A percentile compares a stretch with the other conserved stretches of the same genome.
These are phyloP conservation scores for Pipistrellus pipistrellus DNA, from an alignment of 2,797 vertebrate species.

Conservation along the genomic window DNA sequence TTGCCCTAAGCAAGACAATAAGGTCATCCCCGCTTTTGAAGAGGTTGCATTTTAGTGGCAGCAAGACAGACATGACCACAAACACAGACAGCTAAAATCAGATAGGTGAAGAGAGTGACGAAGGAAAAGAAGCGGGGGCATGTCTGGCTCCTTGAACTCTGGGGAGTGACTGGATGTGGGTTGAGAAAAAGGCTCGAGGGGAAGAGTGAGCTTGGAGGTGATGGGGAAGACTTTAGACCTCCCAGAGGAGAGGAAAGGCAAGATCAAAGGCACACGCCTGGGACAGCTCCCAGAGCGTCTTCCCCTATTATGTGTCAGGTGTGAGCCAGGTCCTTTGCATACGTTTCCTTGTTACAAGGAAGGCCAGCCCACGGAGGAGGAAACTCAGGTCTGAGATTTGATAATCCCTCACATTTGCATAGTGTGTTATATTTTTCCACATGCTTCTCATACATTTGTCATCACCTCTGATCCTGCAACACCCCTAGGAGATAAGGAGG, in stretches of 20 bases:
- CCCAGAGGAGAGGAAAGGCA: background rate
- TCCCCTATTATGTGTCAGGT: conserved; percentile 62
- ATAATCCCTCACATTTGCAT: conserved; percentile 77
- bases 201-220: background rate
- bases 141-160: background rate
- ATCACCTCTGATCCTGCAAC: conserved; percentile 70
- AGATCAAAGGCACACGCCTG: background rate
- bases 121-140: background rate
- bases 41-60: background rate
- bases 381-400: conserved; percentile 62
- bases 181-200: background rate
- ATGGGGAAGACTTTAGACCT: background rate
- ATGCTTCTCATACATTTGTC: conserved; percentile 71
- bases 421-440: conserved; percentile 25
- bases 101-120: background rate
- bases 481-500: conserved; percentile 51
- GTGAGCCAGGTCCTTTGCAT: conserved; percentile 65
- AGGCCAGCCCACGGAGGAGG: conserved; percentile 65
- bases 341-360: conserved; percentile 2
- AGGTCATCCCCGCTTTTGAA: background rate
- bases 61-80: background rate
- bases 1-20: background rate
- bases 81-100: background rate
- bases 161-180: background rate
- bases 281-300: conserved; percentile 5